Conservation (phyloP, 1,140 invertebrate genomes). For the Calephelis virginiensis region DNA sequence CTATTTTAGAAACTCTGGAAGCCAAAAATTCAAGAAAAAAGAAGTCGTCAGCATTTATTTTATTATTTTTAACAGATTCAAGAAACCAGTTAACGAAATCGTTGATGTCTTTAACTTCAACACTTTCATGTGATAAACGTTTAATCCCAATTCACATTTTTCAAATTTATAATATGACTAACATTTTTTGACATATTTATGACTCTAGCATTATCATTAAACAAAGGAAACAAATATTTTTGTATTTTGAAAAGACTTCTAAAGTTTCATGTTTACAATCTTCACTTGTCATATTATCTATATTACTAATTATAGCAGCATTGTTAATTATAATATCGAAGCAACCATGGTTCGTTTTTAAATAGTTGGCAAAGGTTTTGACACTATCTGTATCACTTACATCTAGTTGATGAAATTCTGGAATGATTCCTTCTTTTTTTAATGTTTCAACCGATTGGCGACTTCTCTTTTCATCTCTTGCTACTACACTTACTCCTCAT, state of each 20-base stretch:
- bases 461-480: conserved; percentile 79
- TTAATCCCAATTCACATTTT: conserved; percentile 33
- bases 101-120: conserved; percentile 25
- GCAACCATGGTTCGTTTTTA: conserved; percentile 83
- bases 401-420: conserved; percentile 81
- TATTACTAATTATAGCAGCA: conserved; percentile 83
- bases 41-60: conserved; percentile 28
- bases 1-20: conserved; percentile 32
- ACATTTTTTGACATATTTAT: conserved; percentile 31
- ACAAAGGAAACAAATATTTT: conserved; percentile 30
- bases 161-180: conserved; percentile 32
- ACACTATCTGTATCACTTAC: conserved; percentile 80
- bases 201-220: conserved; percentile 34
- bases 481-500: conserved; percentile 79
- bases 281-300: conserved; percentile 28
- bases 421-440: conserved; percentile 66
- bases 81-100: conserved; percentile 35
- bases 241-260: conserved; percentile 27
- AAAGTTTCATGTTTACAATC: conserved; percentile 27
- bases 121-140: conserved; percentile 21
- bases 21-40: conserved; percentile 10
- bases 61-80: conserved; percentile 27
- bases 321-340: conserved; percentile 91
- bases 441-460: conserved; percentile 76
- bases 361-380: conserved; percentile 74